Evolutionary conservation across 2,888 invertebrate species (phyloP), one percentile per base, ranked within the genome.

Genomic region (Lydus trimaculatus): DNA sequence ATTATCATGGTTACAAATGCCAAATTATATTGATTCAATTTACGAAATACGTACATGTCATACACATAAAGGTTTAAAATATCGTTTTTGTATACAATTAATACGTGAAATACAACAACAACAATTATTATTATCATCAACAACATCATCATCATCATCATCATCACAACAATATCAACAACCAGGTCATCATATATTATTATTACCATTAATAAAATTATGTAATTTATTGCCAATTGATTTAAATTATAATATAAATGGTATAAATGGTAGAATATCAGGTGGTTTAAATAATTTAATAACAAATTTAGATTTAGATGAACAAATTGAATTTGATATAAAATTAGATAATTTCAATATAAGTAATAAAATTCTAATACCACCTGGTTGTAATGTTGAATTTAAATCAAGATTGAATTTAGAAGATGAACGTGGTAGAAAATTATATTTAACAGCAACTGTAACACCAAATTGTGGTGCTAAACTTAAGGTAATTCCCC

Each of bases 151-250:
- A 99, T 85, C 91, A 92, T n/a, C 76, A 9, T 66, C 13, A 39
- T 79, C 66, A 70, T 80, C 70, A 69, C 75, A 78, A 73, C 48
- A 88, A 62, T 28, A 64, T 31, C 52, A 78, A 36, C 90, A 95
- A 72, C 95, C 97, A 6, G 98, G 95, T 0, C 98, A 99, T 85
- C 91, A 92, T 17, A 91, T 99, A 70, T 90, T 91, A 2, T 86
- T 99, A 59, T 87, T 95, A 75, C 94, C 98, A 31, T 95, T 96
- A 0, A 87, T 99, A 20, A 89, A 93, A 17, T 83, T 98, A 4
- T 91, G 92, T 73, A 99, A 98, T 88, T 88, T 98, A 70, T 88
- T 99, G 63, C 98, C 98, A 0, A 89, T 92, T 74, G 95, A 95
- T 84, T 82, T 95, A 69, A 87, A 89, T 65, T 94, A 89, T 79